Conservation (phyloP, 2,888 invertebrate genomes). For the Ichneumon xanthorius region DNA sequence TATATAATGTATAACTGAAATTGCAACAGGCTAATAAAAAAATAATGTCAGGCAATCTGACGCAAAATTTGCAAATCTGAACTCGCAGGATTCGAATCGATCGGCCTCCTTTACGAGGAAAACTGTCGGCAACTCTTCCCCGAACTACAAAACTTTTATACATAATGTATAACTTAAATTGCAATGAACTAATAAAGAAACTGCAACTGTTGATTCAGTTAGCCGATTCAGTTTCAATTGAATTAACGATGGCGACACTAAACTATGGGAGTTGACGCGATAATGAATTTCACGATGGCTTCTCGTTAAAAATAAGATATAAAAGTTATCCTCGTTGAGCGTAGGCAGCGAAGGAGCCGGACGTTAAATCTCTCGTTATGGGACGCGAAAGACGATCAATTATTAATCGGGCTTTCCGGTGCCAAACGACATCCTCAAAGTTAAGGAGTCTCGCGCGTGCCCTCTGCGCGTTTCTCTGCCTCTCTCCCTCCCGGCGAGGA, state of each 20-base stretch:
- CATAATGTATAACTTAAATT: neutral
- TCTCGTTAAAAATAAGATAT: neutral
- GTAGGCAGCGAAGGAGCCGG: slow-evolving; percentile 5
- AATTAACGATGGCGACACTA: slow-evolving; percentile 16
- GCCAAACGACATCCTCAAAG: slow-evolving; percentile 27
- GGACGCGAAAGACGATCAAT: slow-evolving; percentile 52
- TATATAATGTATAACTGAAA: neutral
- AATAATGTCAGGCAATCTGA: neutral
- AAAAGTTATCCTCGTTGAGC: slow-evolving; percentile 3
- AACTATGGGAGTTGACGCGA: neutral
- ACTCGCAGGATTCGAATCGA: neutral
- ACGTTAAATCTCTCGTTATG: slow-evolving; percentile 25
- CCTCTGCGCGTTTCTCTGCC: slow-evolving; percentile 10
- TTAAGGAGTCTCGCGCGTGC: slow-evolving; percentile 28
- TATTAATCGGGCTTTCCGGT: slow-evolving; percentile 49
- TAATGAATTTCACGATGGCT: slow-evolving; percentile 1
- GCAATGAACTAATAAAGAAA: neutral
- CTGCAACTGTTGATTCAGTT: slow-evolving; percentile 11
- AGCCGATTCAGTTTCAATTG: neutral
- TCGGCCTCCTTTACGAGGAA: neutral
- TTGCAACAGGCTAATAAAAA: neutral
- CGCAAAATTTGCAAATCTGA: neutral
- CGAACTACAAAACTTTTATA: neutral
- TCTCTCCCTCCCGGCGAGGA: neutral
- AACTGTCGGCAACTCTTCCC: neutral